Conservation (phyloP, 2,888 invertebrate genomes). For the Orthonevra nobilis region DNA sequence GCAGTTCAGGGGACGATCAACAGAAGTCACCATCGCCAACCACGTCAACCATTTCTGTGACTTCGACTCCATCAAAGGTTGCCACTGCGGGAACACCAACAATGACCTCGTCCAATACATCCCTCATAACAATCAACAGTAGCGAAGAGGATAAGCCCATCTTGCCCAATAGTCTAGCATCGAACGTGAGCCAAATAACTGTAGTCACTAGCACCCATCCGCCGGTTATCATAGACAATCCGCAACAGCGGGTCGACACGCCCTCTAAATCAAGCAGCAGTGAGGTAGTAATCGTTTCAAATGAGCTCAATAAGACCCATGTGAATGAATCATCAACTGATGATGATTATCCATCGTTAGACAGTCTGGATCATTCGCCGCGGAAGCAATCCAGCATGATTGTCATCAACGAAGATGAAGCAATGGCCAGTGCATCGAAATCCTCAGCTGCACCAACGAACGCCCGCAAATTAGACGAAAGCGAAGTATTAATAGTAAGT, state of each 20-base stretch:
- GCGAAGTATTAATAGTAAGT: conserved; percentile 91
- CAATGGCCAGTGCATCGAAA: conserved; percentile 41
- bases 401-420: conserved; percentile 73
- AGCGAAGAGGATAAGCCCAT: conserved; percentile 80
- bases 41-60: conserved; percentile 73
- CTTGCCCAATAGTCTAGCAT: conserved; percentile 87
- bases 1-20: conserved; percentile 53
- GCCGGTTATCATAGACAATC: conserved; percentile 86
- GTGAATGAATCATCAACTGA: conserved; percentile 87
- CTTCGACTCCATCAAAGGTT: conserved; percentile 58
- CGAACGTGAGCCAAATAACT: conserved; percentile 88
- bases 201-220: conserved; percentile 91
- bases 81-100: conserved; percentile 69
- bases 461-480: conserved; percentile 89
- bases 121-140: conserved; percentile 79
- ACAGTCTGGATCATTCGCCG: conserved; percentile 85
- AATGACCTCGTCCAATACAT: conserved; percentile 76
- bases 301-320: conserved; percentile 86
- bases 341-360: conserved; percentile 88
- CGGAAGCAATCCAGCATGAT: conserved; percentile 78
- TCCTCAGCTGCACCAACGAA: conserved; percentile 74
- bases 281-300: conserved; percentile 91
- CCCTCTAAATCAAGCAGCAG: conserved; percentile 75
- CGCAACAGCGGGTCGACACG: conserved; percentile 73
- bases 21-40: conserved; percentile 75